Conservation (phyloP, 2,797 vertebrate genomes). For the Mus minutoides region DNA sequence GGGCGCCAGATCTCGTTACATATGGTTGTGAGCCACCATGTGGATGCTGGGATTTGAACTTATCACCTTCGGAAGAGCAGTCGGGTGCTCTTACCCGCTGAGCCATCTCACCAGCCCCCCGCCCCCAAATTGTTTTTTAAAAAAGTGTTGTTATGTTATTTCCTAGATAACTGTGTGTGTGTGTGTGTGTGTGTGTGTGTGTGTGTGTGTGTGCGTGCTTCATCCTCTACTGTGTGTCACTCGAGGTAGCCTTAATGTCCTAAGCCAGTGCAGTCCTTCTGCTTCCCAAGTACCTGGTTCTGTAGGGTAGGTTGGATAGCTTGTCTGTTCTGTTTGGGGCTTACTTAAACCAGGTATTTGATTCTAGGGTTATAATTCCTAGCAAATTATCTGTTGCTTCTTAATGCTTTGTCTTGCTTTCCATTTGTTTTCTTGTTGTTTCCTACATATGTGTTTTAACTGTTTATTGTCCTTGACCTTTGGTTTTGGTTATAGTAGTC, state of each 20-base stretch:
- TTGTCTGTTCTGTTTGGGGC: background rate
- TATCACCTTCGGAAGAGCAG: no score
- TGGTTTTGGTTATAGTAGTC: background rate
- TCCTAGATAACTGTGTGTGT: background rate
- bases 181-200: background rate
- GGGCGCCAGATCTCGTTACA: no score
- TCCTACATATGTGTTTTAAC: background rate
- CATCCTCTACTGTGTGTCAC: background rate
- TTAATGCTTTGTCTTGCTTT: background rate
- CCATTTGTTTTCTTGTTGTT: background rate
- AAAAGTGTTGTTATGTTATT: background rate
- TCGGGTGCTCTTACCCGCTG: no score
- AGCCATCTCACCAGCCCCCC: no score
- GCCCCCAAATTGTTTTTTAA: no score
- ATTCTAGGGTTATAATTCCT: background rate
- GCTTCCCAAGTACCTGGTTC: background rate
- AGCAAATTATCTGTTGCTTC: background rate
- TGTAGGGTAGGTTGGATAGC: background rate
- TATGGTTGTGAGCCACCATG: no score
- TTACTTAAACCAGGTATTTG: background rate
- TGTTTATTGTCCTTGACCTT: background rate
- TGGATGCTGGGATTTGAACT: no score
- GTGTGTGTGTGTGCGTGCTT: background rate
- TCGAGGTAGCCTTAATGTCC: background rate
- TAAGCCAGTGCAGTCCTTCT: background rate